A percentile compares a stretch with the other conserved stretches of the same genome.
Conservation (phyloP, 2,888 invertebrate genomes). For the Tipula lateralis region DNA sequence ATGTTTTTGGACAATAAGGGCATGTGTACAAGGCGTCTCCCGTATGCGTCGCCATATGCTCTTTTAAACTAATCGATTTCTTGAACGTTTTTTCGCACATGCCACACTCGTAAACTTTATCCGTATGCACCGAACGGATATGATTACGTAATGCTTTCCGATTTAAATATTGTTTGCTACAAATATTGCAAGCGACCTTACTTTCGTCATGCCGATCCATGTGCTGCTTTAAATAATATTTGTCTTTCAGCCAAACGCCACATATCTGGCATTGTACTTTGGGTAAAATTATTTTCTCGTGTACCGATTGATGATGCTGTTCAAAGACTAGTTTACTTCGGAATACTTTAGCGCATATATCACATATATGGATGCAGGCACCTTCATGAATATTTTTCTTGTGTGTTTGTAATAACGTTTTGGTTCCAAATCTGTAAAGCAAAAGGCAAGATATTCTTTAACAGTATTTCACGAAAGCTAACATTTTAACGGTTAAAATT, state of each 20-base stretch:
- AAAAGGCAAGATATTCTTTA: too few species aligned
- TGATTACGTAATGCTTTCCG: conserved; percentile 34
- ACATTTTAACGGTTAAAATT: not conserved
- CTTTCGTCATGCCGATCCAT: conserved; percentile 30
- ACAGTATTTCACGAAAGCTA: not conserved
- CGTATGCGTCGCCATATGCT: conserved; percentile 36
- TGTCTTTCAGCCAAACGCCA: conserved; percentile 24
- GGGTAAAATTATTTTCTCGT: conserved; percentile 28
- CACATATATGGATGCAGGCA: conserved; percentile 31
- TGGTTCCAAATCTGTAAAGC: not conserved
- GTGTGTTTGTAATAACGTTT: not conserved
- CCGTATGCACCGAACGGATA: conserved; percentile 32
- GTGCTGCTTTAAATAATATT: conserved; percentile 30
- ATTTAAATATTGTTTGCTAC: conserved; percentile 34
- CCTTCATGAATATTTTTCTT: conserved; percentile 24
- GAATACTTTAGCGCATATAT: conserved; percentile 32
- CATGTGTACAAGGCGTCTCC: conserved; percentile 35
- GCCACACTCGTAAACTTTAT: conserved; percentile 32
- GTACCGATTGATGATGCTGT: conserved; percentile 30
- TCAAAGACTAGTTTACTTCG: conserved; percentile 30
- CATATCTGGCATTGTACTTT: conserved; percentile 33
- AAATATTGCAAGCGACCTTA: conserved; percentile 31
- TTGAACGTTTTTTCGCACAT: conserved; percentile 35
- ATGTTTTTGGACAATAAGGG: conserved; percentile 35
- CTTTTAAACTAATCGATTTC: conserved; percentile 33